Base-by-base conservation (phyloP, 2,888 invertebrate species). In the Diarsia rubi region DNA sequence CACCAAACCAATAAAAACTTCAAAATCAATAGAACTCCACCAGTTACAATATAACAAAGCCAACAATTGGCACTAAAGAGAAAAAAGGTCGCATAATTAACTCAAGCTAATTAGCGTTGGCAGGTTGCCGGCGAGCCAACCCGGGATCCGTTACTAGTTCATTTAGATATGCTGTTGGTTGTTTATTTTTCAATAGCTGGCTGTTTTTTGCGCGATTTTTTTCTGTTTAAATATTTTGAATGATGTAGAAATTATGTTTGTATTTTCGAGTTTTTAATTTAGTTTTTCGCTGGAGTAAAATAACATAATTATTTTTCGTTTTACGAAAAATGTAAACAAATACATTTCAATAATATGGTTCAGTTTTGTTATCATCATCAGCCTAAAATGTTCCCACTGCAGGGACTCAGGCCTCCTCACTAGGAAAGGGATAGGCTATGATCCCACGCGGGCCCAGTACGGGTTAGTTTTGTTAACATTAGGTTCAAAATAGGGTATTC, bases 81-180 rank as follows among this genome's bases (percentile, higher is more conserved):
- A 75, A 81, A 82, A n/a, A 85, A 85, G 19, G 52, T 73, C 62
- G 60, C 72, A 49, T 78, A 81, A 86, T 86, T 85, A 86, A 86
- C 87, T 79, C 81, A 24, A 27, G 63, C 83, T 86, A 87, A 87
- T 86, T 86, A 85, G 73, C 57, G 21, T 16, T 63, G 87, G 86
- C 86, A 81, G 57, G 62, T 68, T 78, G 85, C 86, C 85, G 65
- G 59, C 69, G 27, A 49, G 69, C 42, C 49, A 60, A 64, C n/a
- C 64, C 71, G 66, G 52, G 27, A 31, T 57, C 37, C 49, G 66
- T 54, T 68, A 71, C 70, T 81, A 77, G 73, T 67, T 65, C 49
- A 81, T 81, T 77, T 62, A 69, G 47, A 72, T 69, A 12, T 47
- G 31, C 37, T 31, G 19, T 59, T 16, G 14, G 63, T 24, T 69